Conservation (phyloP, 1,140 invertebrate species). For the Drosophila grimshawi region DNA sequence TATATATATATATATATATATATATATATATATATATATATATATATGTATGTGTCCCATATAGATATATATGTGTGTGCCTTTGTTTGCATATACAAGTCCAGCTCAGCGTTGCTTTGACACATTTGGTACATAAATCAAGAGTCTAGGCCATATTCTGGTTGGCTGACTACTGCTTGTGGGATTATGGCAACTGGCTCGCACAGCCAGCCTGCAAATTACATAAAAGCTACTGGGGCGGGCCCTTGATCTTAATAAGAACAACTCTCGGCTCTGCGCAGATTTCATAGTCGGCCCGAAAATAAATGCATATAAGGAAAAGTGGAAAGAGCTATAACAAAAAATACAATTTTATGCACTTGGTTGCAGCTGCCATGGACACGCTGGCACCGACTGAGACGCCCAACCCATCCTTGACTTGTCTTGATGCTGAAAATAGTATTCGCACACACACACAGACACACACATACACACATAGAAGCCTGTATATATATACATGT, state of each 20-base stretch:
- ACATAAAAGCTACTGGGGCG: slow-evolving; percentile 32
- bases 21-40: not conserved
- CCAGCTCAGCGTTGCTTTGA: slow-evolving; percentile 19
- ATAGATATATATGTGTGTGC: not conserved
- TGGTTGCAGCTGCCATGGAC: slow-evolving; percentile 42
- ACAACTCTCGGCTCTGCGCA: not conserved
- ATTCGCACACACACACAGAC: not conserved
- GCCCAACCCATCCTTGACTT: slow-evolving; percentile 26
- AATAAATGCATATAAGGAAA: not conserved
- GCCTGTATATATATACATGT: slow-evolving; percentile 9
- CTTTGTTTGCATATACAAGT: not conserved
- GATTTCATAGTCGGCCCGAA: slow-evolving; percentile 29
- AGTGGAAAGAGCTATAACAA: slow-evolving; percentile 7
- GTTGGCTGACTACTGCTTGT: slow-evolving; percentile 8
- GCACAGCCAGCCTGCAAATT: slow-evolving; percentile 27
- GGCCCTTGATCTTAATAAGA: slow-evolving; percentile 52
- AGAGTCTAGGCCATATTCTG: slow-evolving; percentile 8
- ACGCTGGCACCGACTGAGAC: slow-evolving; percentile 2
- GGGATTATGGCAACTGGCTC: slow-evolving; percentile 37
- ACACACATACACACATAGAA: not conserved
- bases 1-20: not conserved
- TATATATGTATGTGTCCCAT: not conserved
- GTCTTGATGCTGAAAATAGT: slow-evolving; percentile 51
- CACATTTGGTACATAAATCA: slow-evolving; percentile 17
- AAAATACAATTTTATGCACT: slow-evolving; percentile 55